Evolutionary conservation across 2,888 invertebrate species (phyloP).

Genomic region (Gymnosoma rotundatum): DNA sequence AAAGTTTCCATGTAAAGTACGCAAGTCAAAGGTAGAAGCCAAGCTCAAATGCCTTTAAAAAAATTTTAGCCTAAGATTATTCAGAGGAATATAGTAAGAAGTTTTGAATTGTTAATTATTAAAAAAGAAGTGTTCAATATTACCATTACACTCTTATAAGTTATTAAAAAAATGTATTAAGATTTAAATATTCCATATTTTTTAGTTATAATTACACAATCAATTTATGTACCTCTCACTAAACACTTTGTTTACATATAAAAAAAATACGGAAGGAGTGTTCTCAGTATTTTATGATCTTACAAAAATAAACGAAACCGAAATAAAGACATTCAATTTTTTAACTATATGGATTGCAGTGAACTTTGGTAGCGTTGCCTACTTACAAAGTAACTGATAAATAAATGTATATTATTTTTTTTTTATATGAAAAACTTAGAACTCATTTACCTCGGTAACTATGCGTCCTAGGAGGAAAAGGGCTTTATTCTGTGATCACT

Average conservation of each 20-base stretch:
- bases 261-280: constrained; percentile 32
- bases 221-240: constrained; percentile 62
- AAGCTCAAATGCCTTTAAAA: constrained; percentile 54
- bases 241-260: constrained; percentile 16
- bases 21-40: constrained; percentile 51
- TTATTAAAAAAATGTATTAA: constrained; percentile 51
- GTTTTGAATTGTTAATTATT: constrained; percentile 28
- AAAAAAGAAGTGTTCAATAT: constrained; percentile 13
- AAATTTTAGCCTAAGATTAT: constrained; percentile 30
- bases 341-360: too few species aligned
- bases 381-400: too few species aligned
- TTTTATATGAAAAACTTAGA: too few species aligned
- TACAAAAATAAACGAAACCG: too few species aligned
- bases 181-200: constrained; percentile 37
- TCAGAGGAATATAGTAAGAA: background rate
- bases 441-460: too few species aligned
- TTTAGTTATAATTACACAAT: constrained; percentile 38
- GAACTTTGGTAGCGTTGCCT: too few species aligned
- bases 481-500: too few species aligned
- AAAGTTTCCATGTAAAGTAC: background rate
- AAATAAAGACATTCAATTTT: too few species aligned
- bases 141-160: constrained; percentile 37
- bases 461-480: too few species aligned
- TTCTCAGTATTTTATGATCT: background rate
- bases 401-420: too few species aligned